Evolutionary conservation across 2,113 vertebrate species (phyloP), one percentile per base, ranked within the genome.

Genomic region (Amazona guildingii): DNA sequence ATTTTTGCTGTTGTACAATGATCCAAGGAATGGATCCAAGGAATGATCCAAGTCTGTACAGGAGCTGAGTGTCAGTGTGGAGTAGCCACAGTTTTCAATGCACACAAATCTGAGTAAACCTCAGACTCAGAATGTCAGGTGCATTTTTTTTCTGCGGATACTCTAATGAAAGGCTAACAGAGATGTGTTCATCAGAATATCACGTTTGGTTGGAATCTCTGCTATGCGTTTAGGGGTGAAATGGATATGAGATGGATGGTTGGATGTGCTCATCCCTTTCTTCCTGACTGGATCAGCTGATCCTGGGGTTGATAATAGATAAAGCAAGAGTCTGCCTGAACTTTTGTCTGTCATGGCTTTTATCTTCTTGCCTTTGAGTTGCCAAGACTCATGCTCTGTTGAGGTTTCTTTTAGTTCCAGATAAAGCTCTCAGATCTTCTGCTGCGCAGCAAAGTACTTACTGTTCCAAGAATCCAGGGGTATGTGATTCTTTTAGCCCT

Each of bases 231-330:
- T 41, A 49, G 55, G 69, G 86, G 67, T 86, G 55, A 83, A 72
- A 55, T 23, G 51, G 68, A 44, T 43, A 55, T 13, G 51, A 90
- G 43, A 3, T 70, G 76, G 28, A 48, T 83, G 75, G 13, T 23
- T 81, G 70, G 37, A 64, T 73, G 55, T 69, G 55, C 62, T 63
- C 77, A 48, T 81, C 41, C 39, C 19, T 90, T 66, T 82, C 55
- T 74, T 92, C 55, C 61, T 62, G 29, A 31, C 48, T 33, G 39
- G 43, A 55, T 95, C 94, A 97, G 57, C 85, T 90, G 93, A 93
- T 77, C 39, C 41, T 1, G 2, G 86, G 29, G 8, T 46, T 90
- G 88, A 77, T 83, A 39, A 46, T 7, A 61, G 94, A 88, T 88
- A 61, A 88, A 74, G 73, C 39, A 35, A 78, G 49, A 85, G 20